phyloP scores from a whole-genome alignment of 2,888 invertebrate species.

The Hypomecis punctinalis region DNA sequence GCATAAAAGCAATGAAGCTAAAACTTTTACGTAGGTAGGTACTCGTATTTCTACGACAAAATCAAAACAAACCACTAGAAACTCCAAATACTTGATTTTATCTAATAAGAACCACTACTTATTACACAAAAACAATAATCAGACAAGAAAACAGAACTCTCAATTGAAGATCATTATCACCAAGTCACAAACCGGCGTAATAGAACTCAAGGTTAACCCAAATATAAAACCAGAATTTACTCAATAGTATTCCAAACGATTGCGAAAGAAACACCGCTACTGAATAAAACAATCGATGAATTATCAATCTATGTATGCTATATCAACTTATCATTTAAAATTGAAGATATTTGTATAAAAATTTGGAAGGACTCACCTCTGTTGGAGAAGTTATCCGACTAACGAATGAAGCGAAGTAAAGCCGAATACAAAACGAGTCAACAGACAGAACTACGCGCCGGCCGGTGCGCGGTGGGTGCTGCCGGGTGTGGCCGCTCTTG shows the following conservation, averaged over 20 bases:
- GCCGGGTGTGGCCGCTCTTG: constrained; percentile 3
- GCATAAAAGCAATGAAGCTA: no score
- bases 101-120: no score
- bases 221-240: background rate
- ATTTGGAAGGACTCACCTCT: constrained; percentile 1
- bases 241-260: no score
- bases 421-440: constrained; percentile 6
- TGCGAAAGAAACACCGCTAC: no score
- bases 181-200: background rate
- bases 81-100: no score
- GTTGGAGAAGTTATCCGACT: constrained; percentile 2
- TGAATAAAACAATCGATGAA: no score
- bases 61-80: no score
- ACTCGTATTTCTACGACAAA: no score
- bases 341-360: background rate
- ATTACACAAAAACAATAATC: no score
- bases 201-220: background rate
- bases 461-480: constrained; percentile 7
- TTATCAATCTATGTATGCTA: no score
- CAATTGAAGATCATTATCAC: background rate
- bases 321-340: no score
- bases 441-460: constrained; percentile 1
- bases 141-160: background rate
- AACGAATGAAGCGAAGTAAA: background rate
- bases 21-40: no score